Conservation (phyloP, 2,888 invertebrate species). For the Ischnus inquisitorius region DNA sequence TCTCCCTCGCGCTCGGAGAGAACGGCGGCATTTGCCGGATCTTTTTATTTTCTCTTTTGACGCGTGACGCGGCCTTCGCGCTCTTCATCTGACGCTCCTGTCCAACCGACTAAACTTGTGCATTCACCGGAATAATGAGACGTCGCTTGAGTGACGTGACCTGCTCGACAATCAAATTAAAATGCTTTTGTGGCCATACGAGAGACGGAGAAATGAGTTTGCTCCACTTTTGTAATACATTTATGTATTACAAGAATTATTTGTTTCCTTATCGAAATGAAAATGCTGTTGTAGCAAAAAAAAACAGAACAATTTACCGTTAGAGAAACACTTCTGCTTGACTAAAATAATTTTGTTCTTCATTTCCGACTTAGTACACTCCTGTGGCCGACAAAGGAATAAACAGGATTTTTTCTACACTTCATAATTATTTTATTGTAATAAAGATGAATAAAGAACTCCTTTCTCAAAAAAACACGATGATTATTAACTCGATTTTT, state of each 20-base stretch:
- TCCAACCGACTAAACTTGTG: constrained; percentile 27
- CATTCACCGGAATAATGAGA: constrained; percentile 46
- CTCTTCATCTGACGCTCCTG: constrained; percentile 7
- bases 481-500: neutral
- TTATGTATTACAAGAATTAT: neutral
- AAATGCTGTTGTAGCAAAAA: too few relatives aligned
- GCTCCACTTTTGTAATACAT: neutral
- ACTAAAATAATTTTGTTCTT: too few relatives aligned
- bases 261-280: neutral
- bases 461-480: neutral
- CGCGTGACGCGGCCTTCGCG: constrained; percentile 46
- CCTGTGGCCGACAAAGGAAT: neutral
- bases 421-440: neutral
- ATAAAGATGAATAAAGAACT: neutral
- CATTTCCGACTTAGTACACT: too few relatives aligned
- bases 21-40: neutral
- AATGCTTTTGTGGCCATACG: neutral
- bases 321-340: too few relatives aligned
- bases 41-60: neutral
- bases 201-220: neutral
- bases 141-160: constrained; percentile 27
- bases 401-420: neutral
- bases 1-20: neutral
- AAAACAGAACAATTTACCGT: too few relatives aligned
- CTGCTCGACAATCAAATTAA: constrained; percentile 5